Conservation (phyloP, 2,888 invertebrate species). For the Cheilosia soror region DNA sequence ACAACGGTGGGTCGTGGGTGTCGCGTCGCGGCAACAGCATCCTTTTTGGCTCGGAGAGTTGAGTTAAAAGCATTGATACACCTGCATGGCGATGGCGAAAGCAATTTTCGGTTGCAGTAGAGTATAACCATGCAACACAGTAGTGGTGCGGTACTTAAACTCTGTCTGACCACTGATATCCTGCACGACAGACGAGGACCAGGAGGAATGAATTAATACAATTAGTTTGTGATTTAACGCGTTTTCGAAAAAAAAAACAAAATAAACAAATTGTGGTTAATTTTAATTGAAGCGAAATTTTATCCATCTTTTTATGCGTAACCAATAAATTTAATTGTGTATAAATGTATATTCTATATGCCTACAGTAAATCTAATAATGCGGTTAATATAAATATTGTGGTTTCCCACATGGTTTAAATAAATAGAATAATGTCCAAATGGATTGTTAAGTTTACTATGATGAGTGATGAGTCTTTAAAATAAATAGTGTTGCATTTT, state of each 20-base stretch:
- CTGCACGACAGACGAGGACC: constrained; percentile 27
- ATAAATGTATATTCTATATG: no score
- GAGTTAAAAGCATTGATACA: constrained; percentile 20
- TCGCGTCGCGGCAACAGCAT: not conserved
- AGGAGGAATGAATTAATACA: constrained; percentile 60
- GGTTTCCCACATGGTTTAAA: not conserved
- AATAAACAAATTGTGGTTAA: constrained; percentile 57
- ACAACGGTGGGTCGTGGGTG: not conserved
- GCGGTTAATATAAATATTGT: not conserved
- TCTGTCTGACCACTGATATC: constrained; percentile 24
- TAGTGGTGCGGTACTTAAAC: constrained; percentile 44
- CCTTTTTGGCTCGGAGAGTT: constrained; percentile 7
- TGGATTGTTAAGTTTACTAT: no score
- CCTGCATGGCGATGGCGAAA: constrained; percentile 18
- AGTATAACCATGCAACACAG: constrained; percentile 1
- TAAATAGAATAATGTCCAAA: no score
- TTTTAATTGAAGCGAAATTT: constrained; percentile 58
- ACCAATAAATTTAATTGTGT: constrained; percentile 13
- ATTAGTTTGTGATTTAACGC: constrained; percentile 70
- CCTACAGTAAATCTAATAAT: constrained; percentile 49
- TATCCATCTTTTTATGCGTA: constrained; percentile 28
- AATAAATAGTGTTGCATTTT: no score
- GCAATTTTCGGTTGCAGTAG: constrained; percentile 34
- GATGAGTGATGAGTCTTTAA: no score
- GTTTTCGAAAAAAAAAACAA: constrained; percentile 23